phyloP scores from a whole-genome alignment of 2,888 invertebrate species.

The Monopis laevigella region DNA sequence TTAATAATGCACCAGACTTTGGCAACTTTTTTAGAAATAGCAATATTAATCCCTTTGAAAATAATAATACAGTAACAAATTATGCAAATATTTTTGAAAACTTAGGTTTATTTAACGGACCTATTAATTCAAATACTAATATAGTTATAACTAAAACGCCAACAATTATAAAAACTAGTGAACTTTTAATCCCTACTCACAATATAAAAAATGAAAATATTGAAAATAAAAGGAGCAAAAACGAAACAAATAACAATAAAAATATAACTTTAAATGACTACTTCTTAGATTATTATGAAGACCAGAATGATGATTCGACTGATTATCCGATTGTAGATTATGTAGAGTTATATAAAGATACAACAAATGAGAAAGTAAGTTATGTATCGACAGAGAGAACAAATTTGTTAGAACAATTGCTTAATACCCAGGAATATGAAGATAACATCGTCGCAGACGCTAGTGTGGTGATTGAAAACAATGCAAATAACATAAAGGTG shows the following conservation, averaged over 20 bases:
- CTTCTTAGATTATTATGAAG: conserved; percentile 23
- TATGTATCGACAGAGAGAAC: conserved; percentile 25
- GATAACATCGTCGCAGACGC: conserved; percentile 1
- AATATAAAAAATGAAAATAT: background rate
- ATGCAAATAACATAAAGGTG: background rate
- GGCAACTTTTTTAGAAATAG: background rate
- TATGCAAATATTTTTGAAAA: background rate
- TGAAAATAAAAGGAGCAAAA: background rate
- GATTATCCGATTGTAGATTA: conserved; percentile 50
- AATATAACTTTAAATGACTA: background rate
- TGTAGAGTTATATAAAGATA: conserved; percentile 47
- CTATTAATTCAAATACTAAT: background rate
- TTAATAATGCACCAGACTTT: background rate
- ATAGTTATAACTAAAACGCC: background rate
- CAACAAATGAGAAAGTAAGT: conserved; percentile 37
- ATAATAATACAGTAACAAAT: background rate
- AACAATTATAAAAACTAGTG: background rate
- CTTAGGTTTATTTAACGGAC: background rate
- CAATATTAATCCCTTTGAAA: background rate
- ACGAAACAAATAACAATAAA: background rate
- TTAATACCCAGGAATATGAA: background rate
- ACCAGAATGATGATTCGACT: conserved; percentile 34
- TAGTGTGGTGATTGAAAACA: background rate
- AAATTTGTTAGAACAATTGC: background rate
- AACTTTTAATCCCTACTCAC: background rate